phyloP scores from a whole-genome alignment of 2,888 invertebrate genomes.

The Lithophane semibrunnea region DNA sequence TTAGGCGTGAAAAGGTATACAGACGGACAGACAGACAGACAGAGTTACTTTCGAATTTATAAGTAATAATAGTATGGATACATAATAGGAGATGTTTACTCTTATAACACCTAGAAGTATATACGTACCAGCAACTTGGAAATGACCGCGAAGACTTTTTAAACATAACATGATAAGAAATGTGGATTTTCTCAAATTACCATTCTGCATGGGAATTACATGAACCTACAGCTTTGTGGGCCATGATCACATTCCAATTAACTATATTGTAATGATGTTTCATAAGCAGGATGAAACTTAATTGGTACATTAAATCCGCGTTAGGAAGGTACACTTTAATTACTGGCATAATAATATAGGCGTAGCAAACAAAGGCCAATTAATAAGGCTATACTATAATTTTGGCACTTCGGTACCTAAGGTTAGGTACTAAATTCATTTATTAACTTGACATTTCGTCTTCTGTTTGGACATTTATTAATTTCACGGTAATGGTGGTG shows the following conservation, averaged over 20 bases:
- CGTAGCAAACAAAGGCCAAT: constrained; percentile 31
- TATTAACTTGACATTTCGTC: background rate
- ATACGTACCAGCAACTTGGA: background rate
- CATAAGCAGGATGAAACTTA: constrained; percentile 16
- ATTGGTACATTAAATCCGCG: constrained; percentile 29
- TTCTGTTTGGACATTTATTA: background rate
- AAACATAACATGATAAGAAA: background rate
- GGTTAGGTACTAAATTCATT: background rate
- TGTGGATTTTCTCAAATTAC: background rate
- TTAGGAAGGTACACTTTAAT: constrained; percentile 35
- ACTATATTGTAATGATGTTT: constrained; percentile 28
- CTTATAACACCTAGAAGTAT: background rate
- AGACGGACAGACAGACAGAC: no score
- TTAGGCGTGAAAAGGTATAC: no score
- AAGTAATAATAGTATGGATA: no score
- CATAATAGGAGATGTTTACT: background rate
- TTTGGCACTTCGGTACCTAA: background rate
- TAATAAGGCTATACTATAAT: constrained; percentile 17
- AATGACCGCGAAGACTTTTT: background rate
- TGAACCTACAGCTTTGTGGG: background rate
- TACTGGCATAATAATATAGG: constrained; percentile 8
- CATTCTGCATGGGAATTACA: background rate
- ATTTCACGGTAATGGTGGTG: background rate
- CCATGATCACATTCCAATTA: constrained; percentile 21
- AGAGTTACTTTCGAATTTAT: no score